A percentile compares a stretch with the other conserved stretches of the same genome.
Conservation (phyloP, 1,140 invertebrate species). For the Drosophila azteca region DNA sequence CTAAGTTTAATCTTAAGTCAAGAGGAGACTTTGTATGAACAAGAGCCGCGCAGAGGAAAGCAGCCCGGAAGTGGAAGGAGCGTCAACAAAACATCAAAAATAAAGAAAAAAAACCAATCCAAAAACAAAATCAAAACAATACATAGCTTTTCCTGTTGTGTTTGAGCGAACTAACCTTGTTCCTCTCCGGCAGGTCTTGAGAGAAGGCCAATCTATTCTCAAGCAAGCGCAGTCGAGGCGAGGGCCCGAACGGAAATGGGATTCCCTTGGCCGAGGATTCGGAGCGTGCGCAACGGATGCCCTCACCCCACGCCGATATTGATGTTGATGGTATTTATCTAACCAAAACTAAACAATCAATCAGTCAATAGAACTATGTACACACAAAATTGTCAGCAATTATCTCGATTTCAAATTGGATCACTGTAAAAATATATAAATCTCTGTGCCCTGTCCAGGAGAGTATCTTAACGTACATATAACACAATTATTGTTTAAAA, state of each 20-base stretch:
- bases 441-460: conserved; percentile 36
- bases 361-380: conserved; percentile 69
- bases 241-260: conserved; percentile 37
- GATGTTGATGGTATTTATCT: conserved; percentile 83
- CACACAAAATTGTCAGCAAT: conserved; percentile 79
- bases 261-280: conserved; percentile 41
- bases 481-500: conserved; percentile 62
- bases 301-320: conserved; percentile 43
- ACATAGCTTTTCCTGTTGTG: conserved; percentile 82
- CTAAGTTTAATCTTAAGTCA: conserved; percentile 71
- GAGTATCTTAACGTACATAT: conserved; percentile 58
- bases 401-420: conserved; percentile 78
- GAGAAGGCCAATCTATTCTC: conserved; percentile 76
- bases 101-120: conserved; percentile 31
- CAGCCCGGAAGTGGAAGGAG: conserved; percentile 27
- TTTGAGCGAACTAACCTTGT: conserved; percentile 84
- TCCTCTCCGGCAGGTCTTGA: conserved; percentile 84
- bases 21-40: conserved; percentile 31
- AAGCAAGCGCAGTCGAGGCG: conserved; percentile 42
- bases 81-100: conserved; percentile 24
- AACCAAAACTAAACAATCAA: conserved; percentile 77
- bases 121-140: conserved; percentile 53
- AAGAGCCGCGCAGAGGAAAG: conserved; percentile 34
- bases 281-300: conserved; percentile 55
- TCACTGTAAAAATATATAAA: conserved; percentile 40